Evolutionary conservation across 1,140 invertebrate species (phyloP).

Genomic region (Drosophila fuyamai): DNA sequence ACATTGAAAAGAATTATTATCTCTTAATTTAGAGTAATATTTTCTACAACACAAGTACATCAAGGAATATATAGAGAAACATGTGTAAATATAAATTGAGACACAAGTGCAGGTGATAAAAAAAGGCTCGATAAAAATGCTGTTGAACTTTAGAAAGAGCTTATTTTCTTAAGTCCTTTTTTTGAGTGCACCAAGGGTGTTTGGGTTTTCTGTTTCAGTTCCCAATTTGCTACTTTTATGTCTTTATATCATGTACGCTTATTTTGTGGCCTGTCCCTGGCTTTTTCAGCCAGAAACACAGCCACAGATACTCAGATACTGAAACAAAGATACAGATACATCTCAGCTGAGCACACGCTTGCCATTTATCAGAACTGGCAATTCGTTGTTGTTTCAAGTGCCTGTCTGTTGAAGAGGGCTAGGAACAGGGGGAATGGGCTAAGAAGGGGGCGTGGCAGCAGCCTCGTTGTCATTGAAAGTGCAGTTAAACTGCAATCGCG

Average conservation of each 20-base stretch:
- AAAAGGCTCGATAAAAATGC: no score
- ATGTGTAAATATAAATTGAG: no score
- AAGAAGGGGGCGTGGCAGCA: constrained; percentile 2
- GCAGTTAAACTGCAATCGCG: constrained; percentile 78
- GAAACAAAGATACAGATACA: constrained; percentile 14
- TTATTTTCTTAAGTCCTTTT: background rate
- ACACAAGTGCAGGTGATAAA: no score
- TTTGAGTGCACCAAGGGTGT: constrained; percentile 8
- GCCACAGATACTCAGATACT: background rate
- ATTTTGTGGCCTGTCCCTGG: constrained; percentile 37
- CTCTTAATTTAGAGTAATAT: no score
- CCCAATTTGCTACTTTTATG: constrained; percentile 64
- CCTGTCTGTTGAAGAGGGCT: constrained; percentile 18
- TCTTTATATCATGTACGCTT: constrained; percentile 71
- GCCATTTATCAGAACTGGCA: constrained; percentile 60
- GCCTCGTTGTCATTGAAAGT: constrained; percentile 62
- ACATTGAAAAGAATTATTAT: no score
- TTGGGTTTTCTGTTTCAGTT: constrained; percentile 27
- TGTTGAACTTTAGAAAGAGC: no score
- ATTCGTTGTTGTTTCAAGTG: constrained; percentile 65
- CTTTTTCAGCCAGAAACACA: constrained; percentile 24
- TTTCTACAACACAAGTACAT: no score
- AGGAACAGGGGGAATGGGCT: background rate
- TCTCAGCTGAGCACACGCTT: constrained; percentile 26
- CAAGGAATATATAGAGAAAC: no score